Percentiles rank a stretch among this genome's conserved stretches.
phyloP scores from a whole-genome alignment of 1,140 invertebrate genomes.

The Tetraneura akinire region DNA sequence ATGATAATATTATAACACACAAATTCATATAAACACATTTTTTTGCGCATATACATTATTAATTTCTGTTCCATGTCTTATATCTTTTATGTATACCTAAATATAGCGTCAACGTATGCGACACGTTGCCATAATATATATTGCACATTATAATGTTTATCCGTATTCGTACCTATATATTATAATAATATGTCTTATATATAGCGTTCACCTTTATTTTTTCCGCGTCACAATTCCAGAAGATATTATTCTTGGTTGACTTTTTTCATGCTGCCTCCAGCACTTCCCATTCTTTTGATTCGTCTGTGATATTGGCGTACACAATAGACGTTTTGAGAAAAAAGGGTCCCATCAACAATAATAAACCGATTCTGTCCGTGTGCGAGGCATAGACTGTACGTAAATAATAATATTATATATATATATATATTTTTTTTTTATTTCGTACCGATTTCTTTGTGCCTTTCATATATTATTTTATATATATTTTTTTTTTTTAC shows the following conservation, averaged over 20 bases:
- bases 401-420: background rate
- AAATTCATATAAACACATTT: no score
- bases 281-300: conserved; percentile 30
- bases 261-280: background rate
- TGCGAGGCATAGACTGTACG: background rate
- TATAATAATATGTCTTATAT: no score
- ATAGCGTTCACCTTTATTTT: background rate
- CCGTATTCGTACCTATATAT: background rate
- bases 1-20: background rate
- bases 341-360: conserved; percentile 40
- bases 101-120: background rate
- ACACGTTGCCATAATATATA: background rate
- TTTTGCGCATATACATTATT: conserved; percentile 24
- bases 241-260: conserved; percentile 3
- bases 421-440: conserved; percentile 16
- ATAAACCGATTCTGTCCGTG: conserved; percentile 31
- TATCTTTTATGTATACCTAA: background rate
- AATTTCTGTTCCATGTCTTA: conserved; percentile 5
- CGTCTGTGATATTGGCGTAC: conserved; percentile 32
- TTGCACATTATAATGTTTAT: background rate
- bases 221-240: background rate
- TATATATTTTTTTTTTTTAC: conserved; percentile 25
- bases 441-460: conserved; percentile 43
- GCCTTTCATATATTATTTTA: conserved; percentile 33
- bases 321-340: conserved; percentile 20